Conservation (phyloP, 2,888 invertebrate species). For the Harmothoe impar region DNA sequence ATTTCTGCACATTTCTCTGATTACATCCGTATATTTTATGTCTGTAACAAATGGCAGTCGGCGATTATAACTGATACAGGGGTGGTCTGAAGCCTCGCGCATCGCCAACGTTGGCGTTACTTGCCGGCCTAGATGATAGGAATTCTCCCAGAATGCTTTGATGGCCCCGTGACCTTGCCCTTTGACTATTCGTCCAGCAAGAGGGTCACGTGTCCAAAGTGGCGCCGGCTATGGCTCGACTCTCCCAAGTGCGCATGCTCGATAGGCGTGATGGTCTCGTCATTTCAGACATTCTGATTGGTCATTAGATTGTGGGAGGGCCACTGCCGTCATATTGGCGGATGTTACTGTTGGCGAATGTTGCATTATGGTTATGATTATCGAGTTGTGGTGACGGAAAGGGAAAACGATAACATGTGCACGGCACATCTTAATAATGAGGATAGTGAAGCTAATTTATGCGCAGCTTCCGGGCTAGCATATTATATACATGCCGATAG, state of each 20-base stretch:
- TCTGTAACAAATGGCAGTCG: background rate
- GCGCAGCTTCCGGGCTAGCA: too few relatives aligned
- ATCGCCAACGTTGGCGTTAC: background rate
- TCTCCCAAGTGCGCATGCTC: background rate
- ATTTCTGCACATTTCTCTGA: too few relatives aligned
- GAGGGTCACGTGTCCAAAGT: background rate
- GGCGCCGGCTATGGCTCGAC: background rate
- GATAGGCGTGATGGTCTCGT: background rate
- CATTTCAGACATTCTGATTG: constrained; percentile 15
- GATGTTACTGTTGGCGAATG: background rate
- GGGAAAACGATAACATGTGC: too few relatives aligned
- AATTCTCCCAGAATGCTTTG: constrained; percentile 38
- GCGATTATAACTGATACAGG: background rate
- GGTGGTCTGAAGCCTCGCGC: background rate
- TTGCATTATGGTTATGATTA: too few relatives aligned
- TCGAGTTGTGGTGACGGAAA: too few relatives aligned
- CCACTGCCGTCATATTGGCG: background rate
- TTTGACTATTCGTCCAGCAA: constrained; percentile 10
- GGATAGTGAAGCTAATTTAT: too few relatives aligned
- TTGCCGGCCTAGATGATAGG: constrained; percentile 3
- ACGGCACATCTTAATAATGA: too few relatives aligned
- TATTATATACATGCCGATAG: too few relatives aligned
- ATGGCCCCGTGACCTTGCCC: constrained; percentile 3
- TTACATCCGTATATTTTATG: background rate
- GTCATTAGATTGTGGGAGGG: background rate